Conservation (phyloP, 2,797 vertebrate genomes). For the Rhynchonycteris naso region DNA sequence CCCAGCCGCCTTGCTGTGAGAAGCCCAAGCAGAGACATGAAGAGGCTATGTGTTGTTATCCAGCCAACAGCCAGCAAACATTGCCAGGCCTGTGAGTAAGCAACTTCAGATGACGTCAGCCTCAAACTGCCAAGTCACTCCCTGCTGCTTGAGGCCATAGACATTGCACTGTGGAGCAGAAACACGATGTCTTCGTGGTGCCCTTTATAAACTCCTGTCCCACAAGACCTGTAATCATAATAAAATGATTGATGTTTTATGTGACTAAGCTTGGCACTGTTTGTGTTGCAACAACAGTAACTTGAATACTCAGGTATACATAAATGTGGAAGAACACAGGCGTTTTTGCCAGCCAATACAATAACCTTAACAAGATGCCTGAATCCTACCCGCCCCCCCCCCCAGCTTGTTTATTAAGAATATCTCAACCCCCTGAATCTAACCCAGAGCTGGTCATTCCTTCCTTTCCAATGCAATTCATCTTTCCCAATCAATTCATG, state of each 20-base stretch:
- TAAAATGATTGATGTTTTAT: neutral
- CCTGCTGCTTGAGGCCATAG: neutral
- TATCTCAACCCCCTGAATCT: neutral
- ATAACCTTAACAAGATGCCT: neutral
- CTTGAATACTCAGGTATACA: neutral
- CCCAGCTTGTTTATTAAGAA: neutral
- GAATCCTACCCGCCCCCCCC: neutral
- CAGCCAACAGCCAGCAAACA: neutral
- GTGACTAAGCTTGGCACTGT: neutral
- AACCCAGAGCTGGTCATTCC: neutral
- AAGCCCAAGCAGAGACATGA: neutral
- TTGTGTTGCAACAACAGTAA: neutral
- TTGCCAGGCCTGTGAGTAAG: neutral
- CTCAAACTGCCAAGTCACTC: neutral
- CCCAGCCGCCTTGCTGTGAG: neutral
- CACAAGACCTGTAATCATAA: neutral
- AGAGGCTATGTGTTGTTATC: neutral
- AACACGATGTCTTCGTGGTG: neutral
- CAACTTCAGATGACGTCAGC: neutral
- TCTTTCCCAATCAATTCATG: constrained; percentile 3
- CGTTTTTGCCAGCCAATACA: neutral
- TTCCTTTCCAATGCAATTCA: neutral
- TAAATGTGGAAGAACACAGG: neutral
- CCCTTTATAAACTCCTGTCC: neutral
- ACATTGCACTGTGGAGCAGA: neutral